Base-by-base conservation (phyloP, 92 coral and sea anemone species). In the Isaurus tuberculatus region DNA sequence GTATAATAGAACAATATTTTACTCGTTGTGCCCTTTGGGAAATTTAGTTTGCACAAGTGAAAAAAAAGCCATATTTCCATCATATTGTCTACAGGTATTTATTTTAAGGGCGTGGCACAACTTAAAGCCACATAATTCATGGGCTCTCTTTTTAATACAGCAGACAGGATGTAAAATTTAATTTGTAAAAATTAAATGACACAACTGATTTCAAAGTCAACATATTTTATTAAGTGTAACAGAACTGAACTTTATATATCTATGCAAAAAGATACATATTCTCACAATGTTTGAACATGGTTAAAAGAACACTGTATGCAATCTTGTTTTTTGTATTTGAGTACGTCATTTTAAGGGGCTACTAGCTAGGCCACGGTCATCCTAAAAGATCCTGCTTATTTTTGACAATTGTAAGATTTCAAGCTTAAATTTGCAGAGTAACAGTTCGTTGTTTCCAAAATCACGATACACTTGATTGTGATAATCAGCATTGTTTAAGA, bases 1-100 rank as follows among this genome's bases (percentile, higher is more conserved):
- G 69, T 64, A 64, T 64, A 64, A 64, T 25, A 42, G 72, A 67
- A 67, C 72, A 32, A 67, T 67, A 32, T 67, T 60, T 60, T 60
- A 60, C 66, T 60, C 16, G 31, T 60, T 60, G 31, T 60, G 66
- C 66, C 66, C 66, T 23, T 60, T 60, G 31, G 66, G 30, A 60
- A 60, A 60, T 20, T 60, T 60, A 1, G 1, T 60, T 60, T 60
- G 66, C 22, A 60, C 66, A 60, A 60, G 66, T 60, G 66, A 60
- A 60, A 60, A 60, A 60, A 58, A 58, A 29, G 27, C 65, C 65
- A 58, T 58, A 58, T 58, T 58, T 58, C 30, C 65, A 25, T 58
- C 65, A 58, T 58, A 19, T 58, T 58, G 65, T 58, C 26, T 58
- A 58, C 65, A 58, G 65, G 30, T 58, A 58, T 58, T 58, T 58